Evolutionary conservation across 2,113 vertebrate genomes (phyloP), one percentile per base, ranked within the genome.

Genomic region (Thunnus maccoyii): DNA sequence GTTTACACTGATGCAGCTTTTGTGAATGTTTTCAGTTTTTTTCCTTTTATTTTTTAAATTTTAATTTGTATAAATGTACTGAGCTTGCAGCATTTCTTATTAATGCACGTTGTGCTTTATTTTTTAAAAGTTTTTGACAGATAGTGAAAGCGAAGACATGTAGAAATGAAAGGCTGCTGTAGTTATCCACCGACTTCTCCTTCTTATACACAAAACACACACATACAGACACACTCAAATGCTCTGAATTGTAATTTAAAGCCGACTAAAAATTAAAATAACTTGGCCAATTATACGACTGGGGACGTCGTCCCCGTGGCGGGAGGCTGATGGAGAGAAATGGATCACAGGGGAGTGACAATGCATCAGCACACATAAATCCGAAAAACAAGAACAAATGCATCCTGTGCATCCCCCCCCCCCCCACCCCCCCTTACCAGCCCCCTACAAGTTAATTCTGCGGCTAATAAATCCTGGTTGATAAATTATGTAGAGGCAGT

Each of bases 401-500:
- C 22, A 22, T 22, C 22, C 22, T 22, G 22, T 22, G 22, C 22
- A 32, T 5, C 2, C 32, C 32, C 32, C 32, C 3, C 32, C 32
- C 32, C 32, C 32, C 2, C 32, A 4, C 32, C 32, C 74, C 18
- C 47, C 36, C 32, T 8, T 4, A 5, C 4, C 36, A 32, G 1
- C 55, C 44, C 41, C 48, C 76, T n/a, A 88, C 73, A 80, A 78
- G 72, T 78, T 91, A 76, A 93, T 89, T 82, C 78, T 86, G 88
- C 62, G 6, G 79, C 82, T 94, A 86, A 93, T 91, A 93, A 92
- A 89, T 90, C 86, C 80, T 83, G 72, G 58, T 86, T 92, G 78
- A 93, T 94, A 85, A 93, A 94, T 93, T 86, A 93, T 93, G 86
- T 76, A 92, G 70, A 80, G 62, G 82, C 50, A 54, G 67, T 3